phyloP scores from a whole-genome alignment of 2,113 vertebrate genomes.

The Chrysemys picta region DNA sequence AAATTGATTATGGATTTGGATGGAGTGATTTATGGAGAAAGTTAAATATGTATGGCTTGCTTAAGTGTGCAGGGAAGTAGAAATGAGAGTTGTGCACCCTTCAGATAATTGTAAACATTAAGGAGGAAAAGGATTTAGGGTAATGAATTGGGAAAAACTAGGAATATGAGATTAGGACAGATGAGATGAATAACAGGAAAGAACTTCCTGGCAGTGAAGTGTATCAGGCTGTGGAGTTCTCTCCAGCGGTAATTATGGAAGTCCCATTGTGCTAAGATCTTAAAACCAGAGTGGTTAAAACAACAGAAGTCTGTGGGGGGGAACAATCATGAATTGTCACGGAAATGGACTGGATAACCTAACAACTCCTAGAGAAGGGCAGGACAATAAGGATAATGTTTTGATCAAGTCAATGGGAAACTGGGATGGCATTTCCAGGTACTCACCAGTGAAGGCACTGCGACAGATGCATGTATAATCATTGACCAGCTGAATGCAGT shows the following conservation, averaged over 20 bases:
- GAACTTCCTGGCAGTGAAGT: neutral
- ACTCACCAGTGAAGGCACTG: constrained; percentile 89
- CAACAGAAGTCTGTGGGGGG: neutral
- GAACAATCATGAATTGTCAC: neutral
- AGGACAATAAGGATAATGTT: neutral
- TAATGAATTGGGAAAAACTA: neutral
- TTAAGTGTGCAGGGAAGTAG: neutral
- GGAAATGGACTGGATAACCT: neutral
- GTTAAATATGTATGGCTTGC: neutral
- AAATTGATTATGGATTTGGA: neutral
- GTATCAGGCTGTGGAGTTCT: constrained; percentile 15
- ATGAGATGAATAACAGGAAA: neutral
- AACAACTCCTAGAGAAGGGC: neutral
- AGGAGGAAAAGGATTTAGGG: neutral
- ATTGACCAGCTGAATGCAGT: constrained; percentile 90
- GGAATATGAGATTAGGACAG: neutral
- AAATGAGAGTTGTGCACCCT: neutral
- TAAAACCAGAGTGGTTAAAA: neutral
- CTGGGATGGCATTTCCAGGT: rapidly evolving
- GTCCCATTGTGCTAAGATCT: constrained; percentile 18
- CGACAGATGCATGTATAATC: constrained; percentile 91
- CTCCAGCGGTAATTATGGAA: constrained; percentile 23
- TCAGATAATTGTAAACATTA: neutral
- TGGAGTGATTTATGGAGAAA: neutral
- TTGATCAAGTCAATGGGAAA: neutral